Conservation (phyloP, 2,113 vertebrate genomes). For the Campylomormyrus tamandua region DNA sequence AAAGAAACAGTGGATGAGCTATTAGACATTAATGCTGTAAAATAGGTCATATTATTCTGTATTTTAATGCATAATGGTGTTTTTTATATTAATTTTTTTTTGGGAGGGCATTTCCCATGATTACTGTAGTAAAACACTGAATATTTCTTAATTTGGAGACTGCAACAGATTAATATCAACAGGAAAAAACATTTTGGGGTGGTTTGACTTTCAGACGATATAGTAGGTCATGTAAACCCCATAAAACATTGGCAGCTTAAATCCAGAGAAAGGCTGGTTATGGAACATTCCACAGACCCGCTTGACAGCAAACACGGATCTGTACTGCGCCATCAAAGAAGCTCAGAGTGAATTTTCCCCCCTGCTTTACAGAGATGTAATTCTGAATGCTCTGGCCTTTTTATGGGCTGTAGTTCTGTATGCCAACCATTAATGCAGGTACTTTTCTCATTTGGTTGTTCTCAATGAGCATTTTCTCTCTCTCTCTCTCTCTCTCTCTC, state of each 20-base stretch:
- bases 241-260: not conserved
- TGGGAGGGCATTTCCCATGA: not conserved
- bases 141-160: not conserved
- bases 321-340: not conserved
- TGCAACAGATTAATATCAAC: not conserved
- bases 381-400: not conserved
- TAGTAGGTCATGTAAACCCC: not conserved
- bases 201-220: not conserved
- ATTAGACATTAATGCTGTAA: not conserved
- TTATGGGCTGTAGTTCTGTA: not conserved
- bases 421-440: not conserved
- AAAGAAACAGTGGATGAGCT: not conserved
- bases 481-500: not conserved
- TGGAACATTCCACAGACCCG: not conserved
- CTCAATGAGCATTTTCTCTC: not conserved
- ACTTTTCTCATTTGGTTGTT: not conserved
- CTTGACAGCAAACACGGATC: not conserved
- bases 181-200: not conserved
- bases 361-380: not conserved
- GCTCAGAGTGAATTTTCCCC: not conserved
- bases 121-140: not conserved
- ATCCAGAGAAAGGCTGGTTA: not conserved
- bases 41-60: not conserved
- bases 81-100: not conserved
- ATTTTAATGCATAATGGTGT: not conserved